Evolutionary conservation across 2,113 vertebrate genomes (phyloP).

Genomic region (Platichthys flesus): DNA sequence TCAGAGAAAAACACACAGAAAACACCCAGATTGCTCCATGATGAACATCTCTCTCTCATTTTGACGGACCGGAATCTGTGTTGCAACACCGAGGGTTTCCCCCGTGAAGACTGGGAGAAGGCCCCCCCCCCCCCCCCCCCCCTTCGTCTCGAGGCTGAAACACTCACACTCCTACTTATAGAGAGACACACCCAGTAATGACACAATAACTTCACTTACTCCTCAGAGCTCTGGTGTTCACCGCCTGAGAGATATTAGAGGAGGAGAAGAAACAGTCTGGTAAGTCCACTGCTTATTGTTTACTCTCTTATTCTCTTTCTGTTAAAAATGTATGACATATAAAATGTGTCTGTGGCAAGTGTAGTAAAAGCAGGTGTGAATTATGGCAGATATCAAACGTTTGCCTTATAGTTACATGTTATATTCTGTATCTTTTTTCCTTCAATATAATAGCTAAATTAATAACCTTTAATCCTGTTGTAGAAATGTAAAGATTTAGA

Average conservation of each 20-base stretch:
- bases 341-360: no score
- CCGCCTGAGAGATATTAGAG: neutral
- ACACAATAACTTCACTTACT: neutral
- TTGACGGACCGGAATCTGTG: neutral
- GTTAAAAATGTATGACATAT: neutral
- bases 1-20: neutral
- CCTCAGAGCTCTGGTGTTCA: neutral
- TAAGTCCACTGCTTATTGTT: slow-evolving; percentile 4
- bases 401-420: no score
- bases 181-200: neutral
- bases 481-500: no score
- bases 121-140: slow-evolving; percentile 3
- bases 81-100: slow-evolving; percentile 24
- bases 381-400: no score
- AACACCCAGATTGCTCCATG: slow-evolving; percentile 2
- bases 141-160: neutral
- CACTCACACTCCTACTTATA: neutral
- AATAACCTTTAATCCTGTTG: no score
- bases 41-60: neutral
- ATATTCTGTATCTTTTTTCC: no score
- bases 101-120: neutral
- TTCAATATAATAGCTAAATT: no score
- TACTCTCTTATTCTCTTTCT: neutral
- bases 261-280: slow-evolving; percentile 13
- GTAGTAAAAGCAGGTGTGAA: no score